These are phyloP conservation scores for Bombus confusus DNA, from an alignment of 1,140 invertebrate species.

Conservation along the genomic window DNA sequence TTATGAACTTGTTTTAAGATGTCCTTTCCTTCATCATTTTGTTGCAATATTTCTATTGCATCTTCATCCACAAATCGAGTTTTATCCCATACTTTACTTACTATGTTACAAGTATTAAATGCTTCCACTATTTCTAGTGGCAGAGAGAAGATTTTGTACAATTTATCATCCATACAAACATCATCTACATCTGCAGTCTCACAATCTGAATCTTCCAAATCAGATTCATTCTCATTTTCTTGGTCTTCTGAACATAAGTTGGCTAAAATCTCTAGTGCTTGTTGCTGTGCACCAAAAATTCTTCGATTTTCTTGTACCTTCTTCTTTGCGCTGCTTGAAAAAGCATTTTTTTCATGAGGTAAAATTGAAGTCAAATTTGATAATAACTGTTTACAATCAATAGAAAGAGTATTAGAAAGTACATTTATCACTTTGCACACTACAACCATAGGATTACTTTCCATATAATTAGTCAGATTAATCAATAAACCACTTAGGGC, in stretches of 20 bases:
- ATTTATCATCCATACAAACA: slow-evolving; percentile 73
- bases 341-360: slow-evolving; percentile 67
- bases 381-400: slow-evolving; percentile 71
- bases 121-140: slow-evolving; percentile 82
- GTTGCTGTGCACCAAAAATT: slow-evolving; percentile 85
- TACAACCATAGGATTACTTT: slow-evolving; percentile 71
- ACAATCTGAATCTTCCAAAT: slow-evolving; percentile 77
- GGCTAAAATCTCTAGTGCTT: slow-evolving; percentile 87
- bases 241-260: slow-evolving; percentile 88
- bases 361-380: slow-evolving; percentile 63
- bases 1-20: slow-evolving; percentile 80
- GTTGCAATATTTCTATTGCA: slow-evolving; percentile 81
- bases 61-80: slow-evolving; percentile 82
- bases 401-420: slow-evolving; percentile 80
- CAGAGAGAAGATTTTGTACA: slow-evolving; percentile 67
- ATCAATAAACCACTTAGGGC: slow-evolving; percentile 83
- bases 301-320: slow-evolving; percentile 81
- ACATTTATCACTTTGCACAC: slow-evolving; percentile 78
- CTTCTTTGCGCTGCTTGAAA: slow-evolving; percentile 70
- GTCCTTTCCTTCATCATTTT: slow-evolving; percentile 80
- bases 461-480: slow-evolving; percentile 79
- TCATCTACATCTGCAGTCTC: slow-evolving; percentile 78
- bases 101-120: slow-evolving; percentile 82
- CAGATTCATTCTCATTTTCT: slow-evolving; percentile 81
- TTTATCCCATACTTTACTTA: slow-evolving; percentile 84